These are phyloP conservation scores for Eulemur coronatus DNA, from an alignment of 2,797 vertebrate genomes.

Conservation along the genomic window DNA sequence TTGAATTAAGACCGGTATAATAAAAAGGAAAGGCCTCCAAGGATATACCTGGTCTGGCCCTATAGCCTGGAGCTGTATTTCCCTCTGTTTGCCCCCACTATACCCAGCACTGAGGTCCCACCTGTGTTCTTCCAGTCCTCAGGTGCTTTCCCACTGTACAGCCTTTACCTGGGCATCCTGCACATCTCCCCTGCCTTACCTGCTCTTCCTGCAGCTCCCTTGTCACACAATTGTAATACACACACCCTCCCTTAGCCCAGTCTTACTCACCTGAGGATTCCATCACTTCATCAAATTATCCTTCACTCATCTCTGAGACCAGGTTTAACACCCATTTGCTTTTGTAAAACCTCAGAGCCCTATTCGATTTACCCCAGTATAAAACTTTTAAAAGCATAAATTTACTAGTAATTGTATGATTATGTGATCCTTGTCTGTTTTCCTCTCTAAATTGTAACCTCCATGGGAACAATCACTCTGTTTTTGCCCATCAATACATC, in stretches of 20 bases:
- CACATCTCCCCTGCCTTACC: fast-evolving
- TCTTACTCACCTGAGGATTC: too few relatives aligned
- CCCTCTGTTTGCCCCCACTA: neutral
- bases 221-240: neutral
- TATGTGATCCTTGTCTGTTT: neutral
- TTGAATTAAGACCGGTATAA: neutral
- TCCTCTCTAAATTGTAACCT: neutral
- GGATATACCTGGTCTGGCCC: fast-evolving
- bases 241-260: neutral
- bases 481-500: neutral
- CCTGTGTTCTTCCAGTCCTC: neutral
- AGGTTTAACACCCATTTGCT: neutral
- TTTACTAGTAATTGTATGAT: neutral
- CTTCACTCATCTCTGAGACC: neutral
- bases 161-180: fast-evolving
- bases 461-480: neutral
- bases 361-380: fast-evolving
- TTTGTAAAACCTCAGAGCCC: neutral
- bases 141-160: fast-evolving
- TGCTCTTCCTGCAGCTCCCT: neutral
- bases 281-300: neutral
- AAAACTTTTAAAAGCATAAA: neutral
- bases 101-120: neutral
- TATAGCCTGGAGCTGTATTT: fast-evolving
- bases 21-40: neutral